A percentile compares a stretch with the other conserved stretches of the same genome.
These are phyloP conservation scores for Mamestra configurata DNA, from an alignment of 1,140 invertebrate species.

Conservation along the genomic window DNA sequence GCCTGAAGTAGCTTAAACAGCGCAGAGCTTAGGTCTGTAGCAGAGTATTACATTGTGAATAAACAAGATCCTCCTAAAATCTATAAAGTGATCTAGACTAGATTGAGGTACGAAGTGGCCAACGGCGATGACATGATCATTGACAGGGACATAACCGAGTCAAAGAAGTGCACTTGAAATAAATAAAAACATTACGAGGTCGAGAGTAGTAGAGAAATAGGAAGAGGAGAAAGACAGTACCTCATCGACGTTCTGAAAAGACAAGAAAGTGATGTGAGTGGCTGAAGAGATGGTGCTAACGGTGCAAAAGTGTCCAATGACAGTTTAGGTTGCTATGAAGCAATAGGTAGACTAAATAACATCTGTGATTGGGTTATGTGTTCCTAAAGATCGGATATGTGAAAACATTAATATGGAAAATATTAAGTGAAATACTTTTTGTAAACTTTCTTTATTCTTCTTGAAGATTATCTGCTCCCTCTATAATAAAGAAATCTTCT, in stretches of 20 bases:
- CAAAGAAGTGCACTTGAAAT: conserved; percentile 74
- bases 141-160: conserved; percentile 56
- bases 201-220: conserved; percentile 72
- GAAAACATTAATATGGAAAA: conserved; percentile 44
- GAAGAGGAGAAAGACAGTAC: conserved; percentile 83
- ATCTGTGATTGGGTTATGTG: conserved; percentile 45
- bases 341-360: conserved; percentile 46
- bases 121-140: conserved; percentile 44
- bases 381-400: conserved; percentile 37
- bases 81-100: conserved; percentile 50
- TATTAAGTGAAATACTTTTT: conserved; percentile 49
- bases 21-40: conserved; percentile 41
- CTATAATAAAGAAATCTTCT: conserved; percentile 48
- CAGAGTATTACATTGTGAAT: conserved; percentile 19
- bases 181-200: conserved; percentile 72
- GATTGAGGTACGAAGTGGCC: conserved; percentile 45
- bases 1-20: conserved; percentile 44
- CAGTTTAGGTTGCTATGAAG: conserved; percentile 46
- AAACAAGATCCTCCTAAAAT: conserved; percentile 44
- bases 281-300: conserved; percentile 70
- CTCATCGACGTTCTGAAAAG: conserved; percentile 87
- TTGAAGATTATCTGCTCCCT: conserved; percentile 50
- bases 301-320: conserved; percentile 57
- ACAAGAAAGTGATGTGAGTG: conserved; percentile 84
- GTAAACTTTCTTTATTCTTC: conserved; percentile 51